Evolutionary conservation across 1,140 invertebrate species (phyloP).

Genomic region (Berghia stephanieae): DNA sequence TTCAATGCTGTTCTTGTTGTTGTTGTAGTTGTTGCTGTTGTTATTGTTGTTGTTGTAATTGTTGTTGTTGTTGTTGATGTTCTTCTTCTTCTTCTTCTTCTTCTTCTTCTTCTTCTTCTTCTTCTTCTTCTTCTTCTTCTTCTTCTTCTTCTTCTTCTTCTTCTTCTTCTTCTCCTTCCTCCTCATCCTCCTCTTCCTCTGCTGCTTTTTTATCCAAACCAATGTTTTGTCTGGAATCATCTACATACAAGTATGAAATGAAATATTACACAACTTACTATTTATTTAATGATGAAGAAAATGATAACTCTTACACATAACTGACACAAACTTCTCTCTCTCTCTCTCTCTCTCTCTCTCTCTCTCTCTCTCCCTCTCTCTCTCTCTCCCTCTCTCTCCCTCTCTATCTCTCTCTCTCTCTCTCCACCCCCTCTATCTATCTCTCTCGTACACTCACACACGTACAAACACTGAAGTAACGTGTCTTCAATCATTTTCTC

Average conservation of each 20-base stretch:
- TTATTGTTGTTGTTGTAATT: background rate
- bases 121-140: background rate
- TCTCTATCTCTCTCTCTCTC: background rate
- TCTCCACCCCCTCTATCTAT: background rate
- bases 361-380: constrained; percentile 3
- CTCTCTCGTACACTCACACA: background rate
- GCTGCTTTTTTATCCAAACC: background rate
- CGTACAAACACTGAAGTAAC: background rate
- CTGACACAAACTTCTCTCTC: background rate
- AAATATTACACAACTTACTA: constrained; percentile 6
- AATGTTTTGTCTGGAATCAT: background rate
- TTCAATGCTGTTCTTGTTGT: background rate
- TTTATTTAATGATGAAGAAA: constrained; percentile 1
- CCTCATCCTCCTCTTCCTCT: background rate
- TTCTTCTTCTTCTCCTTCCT: background rate
- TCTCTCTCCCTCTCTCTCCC: constrained; percentile 3
- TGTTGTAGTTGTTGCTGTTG: background rate
- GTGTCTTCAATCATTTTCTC: background rate
- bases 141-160: background rate
- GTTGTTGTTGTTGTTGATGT: background rate
- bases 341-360: constrained; percentile 15
- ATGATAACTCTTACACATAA: background rate
- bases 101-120: background rate
- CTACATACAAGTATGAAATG: background rate
- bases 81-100: background rate